Conservation (phyloP, 2,888 invertebrate genomes). For the Thecophora atra region DNA sequence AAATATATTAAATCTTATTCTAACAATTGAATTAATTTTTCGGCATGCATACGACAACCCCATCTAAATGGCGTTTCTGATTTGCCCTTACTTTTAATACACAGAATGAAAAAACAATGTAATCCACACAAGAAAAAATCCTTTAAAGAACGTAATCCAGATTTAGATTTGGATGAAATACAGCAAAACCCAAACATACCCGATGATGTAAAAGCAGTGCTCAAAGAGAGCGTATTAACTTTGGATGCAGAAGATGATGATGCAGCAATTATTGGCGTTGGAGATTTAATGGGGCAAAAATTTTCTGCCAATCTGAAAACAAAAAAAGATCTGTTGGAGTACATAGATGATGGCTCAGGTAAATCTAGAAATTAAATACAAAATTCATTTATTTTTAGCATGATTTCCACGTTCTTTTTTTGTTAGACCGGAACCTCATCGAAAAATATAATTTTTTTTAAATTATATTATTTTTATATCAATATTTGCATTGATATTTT, state of each 20-base stretch:
- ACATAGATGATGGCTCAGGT: constrained; percentile 65
- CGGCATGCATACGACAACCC: constrained; percentile 59
- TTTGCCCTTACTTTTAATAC: constrained; percentile 48
- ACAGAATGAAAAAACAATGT: constrained; percentile 66
- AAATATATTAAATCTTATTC: background rate
- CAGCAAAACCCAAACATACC: constrained; percentile 66
- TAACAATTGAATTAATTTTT: constrained; percentile 22
- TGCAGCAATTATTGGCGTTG: constrained; percentile 50
- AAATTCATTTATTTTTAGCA: background rate
- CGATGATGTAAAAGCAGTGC: constrained; percentile 65
- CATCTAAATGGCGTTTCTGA: constrained; percentile 53
- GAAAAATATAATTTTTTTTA: no score
- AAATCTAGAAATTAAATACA: constrained; percentile 41
- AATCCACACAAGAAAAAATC: constrained; percentile 64
- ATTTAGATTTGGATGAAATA: constrained; percentile 65
- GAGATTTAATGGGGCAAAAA: constrained; percentile 49
- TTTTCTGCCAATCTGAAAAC: constrained; percentile 61
- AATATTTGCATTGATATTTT: background rate
- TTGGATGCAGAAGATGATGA: constrained; percentile 59
- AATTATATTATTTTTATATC: no score
- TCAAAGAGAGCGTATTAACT: constrained; percentile 64
- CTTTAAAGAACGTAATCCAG: constrained; percentile 66
- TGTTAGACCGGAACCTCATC: no score
- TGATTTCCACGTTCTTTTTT: no score
- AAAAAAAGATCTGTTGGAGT: constrained; percentile 63